These are phyloP conservation scores for Melinaea menophilus DNA, from an alignment of 2,888 invertebrate genomes.

Conservation along the genomic window DNA sequence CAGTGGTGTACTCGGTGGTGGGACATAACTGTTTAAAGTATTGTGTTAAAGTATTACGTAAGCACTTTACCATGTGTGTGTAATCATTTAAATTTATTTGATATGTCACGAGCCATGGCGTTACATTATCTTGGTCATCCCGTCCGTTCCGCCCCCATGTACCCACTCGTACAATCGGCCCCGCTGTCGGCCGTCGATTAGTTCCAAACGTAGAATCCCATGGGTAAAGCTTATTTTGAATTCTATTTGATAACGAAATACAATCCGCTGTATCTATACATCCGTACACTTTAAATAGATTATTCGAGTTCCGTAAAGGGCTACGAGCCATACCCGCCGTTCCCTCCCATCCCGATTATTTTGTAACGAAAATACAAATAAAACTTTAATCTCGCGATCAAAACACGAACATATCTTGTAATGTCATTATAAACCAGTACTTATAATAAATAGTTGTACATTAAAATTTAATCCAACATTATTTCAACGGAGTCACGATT, in stretches of 20 bases:
- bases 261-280: not conserved
- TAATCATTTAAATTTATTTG: not conserved
- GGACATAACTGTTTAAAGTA: no score
- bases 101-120: not conserved
- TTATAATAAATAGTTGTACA: constrained; percentile 19
- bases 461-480: constrained; percentile 20
- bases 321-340: no score
- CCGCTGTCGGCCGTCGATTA: constrained; percentile 41
- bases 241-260: constrained; percentile 14
- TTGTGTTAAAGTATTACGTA: no score
- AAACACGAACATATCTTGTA: no score
- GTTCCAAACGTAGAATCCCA: constrained; percentile 22
- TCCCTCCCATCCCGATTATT: no score
- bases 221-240: constrained; percentile 17
- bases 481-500: constrained; percentile 22
- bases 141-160: constrained; percentile 32
- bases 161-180: constrained; percentile 38
- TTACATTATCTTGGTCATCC: constrained; percentile 15
- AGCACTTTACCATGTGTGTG: not conserved
- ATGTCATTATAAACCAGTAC: no score
- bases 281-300: constrained; percentile 3
- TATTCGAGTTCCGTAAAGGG: not conserved
- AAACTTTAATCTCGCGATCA: no score
- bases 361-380: no score
- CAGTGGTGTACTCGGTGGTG: no score